These are phyloP conservation scores for Drosophila murphyi DNA, from an alignment of 1,140 invertebrate species.

Conservation along the genomic window DNA sequence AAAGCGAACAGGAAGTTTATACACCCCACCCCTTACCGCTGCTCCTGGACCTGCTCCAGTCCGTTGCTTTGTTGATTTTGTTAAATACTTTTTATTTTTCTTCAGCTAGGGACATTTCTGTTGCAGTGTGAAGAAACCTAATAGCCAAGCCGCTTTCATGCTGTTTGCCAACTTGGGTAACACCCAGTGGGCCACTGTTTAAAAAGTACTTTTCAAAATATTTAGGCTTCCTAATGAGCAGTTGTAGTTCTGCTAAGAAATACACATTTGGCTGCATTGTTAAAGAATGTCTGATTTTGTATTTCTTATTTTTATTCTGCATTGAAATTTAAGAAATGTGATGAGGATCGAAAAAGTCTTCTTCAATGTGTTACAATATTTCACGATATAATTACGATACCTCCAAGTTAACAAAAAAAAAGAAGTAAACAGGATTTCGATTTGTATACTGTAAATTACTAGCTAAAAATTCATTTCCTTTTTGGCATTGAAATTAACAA, in stretches of 20 bases:
- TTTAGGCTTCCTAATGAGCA: constrained; percentile 10
- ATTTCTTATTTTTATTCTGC: neutral
- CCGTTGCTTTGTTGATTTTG: constrained; percentile 59
- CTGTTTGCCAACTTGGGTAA: neutral
- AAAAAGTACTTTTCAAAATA: neutral
- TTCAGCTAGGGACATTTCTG: neutral
- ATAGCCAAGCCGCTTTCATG: neutral
- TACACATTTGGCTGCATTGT: neutral
- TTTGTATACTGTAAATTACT: neutral
- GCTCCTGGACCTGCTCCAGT: neutral
- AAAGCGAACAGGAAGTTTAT: constrained; percentile 20
- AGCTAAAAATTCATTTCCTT: constrained; percentile 56
- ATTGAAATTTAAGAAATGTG: too few relatives aligned
- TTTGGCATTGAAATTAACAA: constrained; percentile 6
- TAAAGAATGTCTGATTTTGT: neutral
- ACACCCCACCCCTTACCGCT: neutral
- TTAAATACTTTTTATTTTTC: constrained; percentile 71
- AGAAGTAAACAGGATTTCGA: neutral
- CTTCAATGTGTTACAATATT: too few relatives aligned
- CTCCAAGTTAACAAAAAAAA: neutral
- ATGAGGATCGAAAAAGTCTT: too few relatives aligned
- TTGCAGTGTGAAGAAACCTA: neutral
- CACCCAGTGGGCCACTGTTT: neutral
- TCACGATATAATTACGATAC: neutral
- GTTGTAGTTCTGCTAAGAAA: neutral